Conservation (phyloP, 2,888 invertebrate species). For the Ephialtes manifestator region DNA sequence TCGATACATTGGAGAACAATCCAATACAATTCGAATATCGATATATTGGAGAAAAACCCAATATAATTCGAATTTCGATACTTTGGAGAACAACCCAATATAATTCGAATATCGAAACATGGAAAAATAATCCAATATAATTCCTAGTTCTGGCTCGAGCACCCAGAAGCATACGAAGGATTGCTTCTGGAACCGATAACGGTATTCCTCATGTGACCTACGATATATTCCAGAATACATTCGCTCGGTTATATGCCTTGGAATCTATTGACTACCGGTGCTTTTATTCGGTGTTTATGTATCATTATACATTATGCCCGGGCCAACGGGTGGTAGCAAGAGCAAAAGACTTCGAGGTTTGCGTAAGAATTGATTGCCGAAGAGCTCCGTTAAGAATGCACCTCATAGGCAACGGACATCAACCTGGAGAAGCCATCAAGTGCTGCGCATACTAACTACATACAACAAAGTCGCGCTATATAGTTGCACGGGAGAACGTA, state of each 20-base stretch:
- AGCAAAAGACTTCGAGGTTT: constrained; percentile 33
- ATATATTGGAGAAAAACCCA: no score
- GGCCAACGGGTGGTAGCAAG: constrained; percentile 22
- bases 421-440: constrained; percentile 19
- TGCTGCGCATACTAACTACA: constrained; percentile 26
- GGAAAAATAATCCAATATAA: no score
- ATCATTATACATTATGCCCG: constrained; percentile 17
- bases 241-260: constrained; percentile 1
- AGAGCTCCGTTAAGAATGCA: constrained; percentile 52
- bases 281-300: constrained; percentile 6
- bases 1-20: no score
- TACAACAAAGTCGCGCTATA: not conserved
- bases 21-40: no score
- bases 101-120: no score
- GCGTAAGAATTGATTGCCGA: constrained; percentile 74
- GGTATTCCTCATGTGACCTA: constrained; percentile 59
- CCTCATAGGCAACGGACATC: constrained; percentile 17
- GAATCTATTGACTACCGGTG: constrained; percentile 34
- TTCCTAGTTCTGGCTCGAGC: no score
- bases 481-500: constrained; percentile 5
- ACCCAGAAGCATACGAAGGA: constrained; percentile 6
- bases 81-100: no score
- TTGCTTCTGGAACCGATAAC: constrained; percentile 70
- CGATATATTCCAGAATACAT: constrained; percentile 20
- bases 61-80: no score